Base-by-base conservation (phyloP, 2,888 invertebrate species). In the Erebia aethiops region DNA sequence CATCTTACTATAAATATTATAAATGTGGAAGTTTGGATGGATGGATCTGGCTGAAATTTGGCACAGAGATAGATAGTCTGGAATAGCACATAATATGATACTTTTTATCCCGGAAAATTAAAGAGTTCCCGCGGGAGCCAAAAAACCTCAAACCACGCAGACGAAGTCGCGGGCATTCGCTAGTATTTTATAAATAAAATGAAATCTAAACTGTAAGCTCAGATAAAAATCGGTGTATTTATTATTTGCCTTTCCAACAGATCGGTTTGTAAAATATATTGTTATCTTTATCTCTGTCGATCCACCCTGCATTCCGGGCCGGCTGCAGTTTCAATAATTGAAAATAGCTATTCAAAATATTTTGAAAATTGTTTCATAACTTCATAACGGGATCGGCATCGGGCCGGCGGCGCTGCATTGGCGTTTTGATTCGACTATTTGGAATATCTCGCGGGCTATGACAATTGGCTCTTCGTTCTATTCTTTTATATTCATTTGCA, bases 281-380 rank as follows among this genome's bases (percentile, higher is more conserved):
- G 0, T 35, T 7, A 7, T 77, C 74, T 75, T 82, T 76, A 81
- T 83, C 84, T 80, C 81, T 79, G 78, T 78, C 85, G 81, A 76
- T 84, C 83, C 85, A 69, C 83, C 83, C 86, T 83, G 85, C 88
- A 92, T 92, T 91, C 92, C 92, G 69, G 77, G 70, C 79, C 79
- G 80, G 76, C 86, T 79, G 90, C 91, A 91, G 91, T 91, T 91
- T 88, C 92, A 92, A 92, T 90, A 81, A 91, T 91, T 92, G 91
- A 91, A 92, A 92, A 92, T 90, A 90, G 91, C 90, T 89, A 93
- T 92, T 91, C 92, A 92, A 93, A 93, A 92, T 89, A 92, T 91
- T 93, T 93, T 93, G 91, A 93, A 93, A 93, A 91, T 93, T 90
- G 90, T 91, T 93, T 91, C 89, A 90, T 91, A 91, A 88, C 91